These are phyloP conservation scores for Drosophila pseudotalamancana DNA, from an alignment of 2,888 invertebrate species.

Conservation along the genomic window DNA sequence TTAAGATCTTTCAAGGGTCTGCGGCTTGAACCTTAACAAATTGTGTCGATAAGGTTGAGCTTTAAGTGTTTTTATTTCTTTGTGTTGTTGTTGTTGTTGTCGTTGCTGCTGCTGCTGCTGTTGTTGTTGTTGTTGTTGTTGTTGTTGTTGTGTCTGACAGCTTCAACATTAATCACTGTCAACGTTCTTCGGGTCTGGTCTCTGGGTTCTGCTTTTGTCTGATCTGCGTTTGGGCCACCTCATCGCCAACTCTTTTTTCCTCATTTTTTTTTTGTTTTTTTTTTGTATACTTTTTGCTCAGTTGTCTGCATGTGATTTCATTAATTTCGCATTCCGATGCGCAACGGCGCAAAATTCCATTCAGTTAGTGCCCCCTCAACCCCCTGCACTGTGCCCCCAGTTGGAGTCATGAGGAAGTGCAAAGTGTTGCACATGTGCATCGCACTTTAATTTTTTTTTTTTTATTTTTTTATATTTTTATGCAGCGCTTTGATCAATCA, in stretches of 20 bases:
- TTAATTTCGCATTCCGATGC: slow-evolving; percentile 80
- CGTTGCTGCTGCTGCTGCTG: slow-evolving; percentile 7
- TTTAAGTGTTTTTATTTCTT: slow-evolving; percentile 46
- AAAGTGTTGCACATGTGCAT: slow-evolving; percentile 80
- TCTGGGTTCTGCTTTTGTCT: slow-evolving; percentile 7
- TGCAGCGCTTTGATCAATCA: slow-evolving; percentile 76
- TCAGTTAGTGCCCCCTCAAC: slow-evolving; percentile 7
- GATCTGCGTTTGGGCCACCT: slow-evolving; percentile 64
- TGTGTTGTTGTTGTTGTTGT: slow-evolving; percentile 21
- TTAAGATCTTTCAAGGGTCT: slow-evolving; percentile 37
- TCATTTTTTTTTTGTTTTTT: slow-evolving; percentile 3
- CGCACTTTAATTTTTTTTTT: slow-evolving; percentile 69
- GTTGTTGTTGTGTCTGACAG: slow-evolving; percentile 27
- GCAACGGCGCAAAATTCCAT: slow-evolving; percentile 73
- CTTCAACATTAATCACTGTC: slow-evolving; percentile 78
- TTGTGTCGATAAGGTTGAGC: slow-evolving; percentile 51
- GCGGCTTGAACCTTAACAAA: slow-evolving; percentile 22
- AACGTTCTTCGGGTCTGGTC: slow-evolving; percentile 34
- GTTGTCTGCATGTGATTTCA: slow-evolving; percentile 75
- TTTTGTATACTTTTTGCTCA: not conserved
- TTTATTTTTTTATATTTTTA: slow-evolving; percentile 14
- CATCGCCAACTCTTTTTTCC: slow-evolving; percentile 51
- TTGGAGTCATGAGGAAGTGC: slow-evolving; percentile 70
- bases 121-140: slow-evolving; percentile 12
- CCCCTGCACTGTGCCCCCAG: not conserved